These are phyloP conservation scores for Drosophila pandora DNA, from an alignment of 1,140 invertebrate species.

Conservation along the genomic window DNA sequence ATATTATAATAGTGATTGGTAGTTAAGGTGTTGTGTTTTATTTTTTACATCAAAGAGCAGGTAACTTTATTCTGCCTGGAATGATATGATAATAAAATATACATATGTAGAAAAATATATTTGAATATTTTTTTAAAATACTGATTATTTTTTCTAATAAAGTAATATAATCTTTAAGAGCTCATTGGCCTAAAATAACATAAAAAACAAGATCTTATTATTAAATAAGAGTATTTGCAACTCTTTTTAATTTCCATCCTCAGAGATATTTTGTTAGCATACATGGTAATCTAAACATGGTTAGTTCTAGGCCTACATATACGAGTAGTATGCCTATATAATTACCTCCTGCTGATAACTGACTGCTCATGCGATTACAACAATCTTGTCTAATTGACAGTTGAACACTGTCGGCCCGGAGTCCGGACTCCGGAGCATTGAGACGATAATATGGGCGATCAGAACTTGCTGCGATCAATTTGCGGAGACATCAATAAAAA, in stretches of 20 bases:
- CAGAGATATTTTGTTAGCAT: neutral
- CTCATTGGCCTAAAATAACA: too few species aligned
- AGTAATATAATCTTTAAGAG: too few species aligned
- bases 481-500: slow-evolving; percentile 58
- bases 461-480: slow-evolving; percentile 58
- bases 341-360: slow-evolving; percentile 29
- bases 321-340: slow-evolving; percentile 7
- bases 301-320: slow-evolving; percentile 16
- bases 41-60: too few species aligned
- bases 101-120: too few species aligned
- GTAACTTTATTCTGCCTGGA: too few species aligned
- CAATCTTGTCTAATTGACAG: slow-evolving; percentile 52
- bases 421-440: slow-evolving; percentile 13
- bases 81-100: too few species aligned
- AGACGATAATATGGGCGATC: slow-evolving; percentile 39
- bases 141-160: too few species aligned
- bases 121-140: too few species aligned
- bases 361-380: slow-evolving; percentile 11
- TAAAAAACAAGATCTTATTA: too few species aligned
- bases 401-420: slow-evolving; percentile 18
- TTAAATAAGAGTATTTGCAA: too few species aligned
- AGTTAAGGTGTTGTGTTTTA: too few species aligned
- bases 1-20: too few species aligned
- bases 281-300: slow-evolving; percentile 7
- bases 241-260: neutral